Percentiles rank a stretch among this genome's conserved stretches.
Evolutionary conservation across 2,113 vertebrate species (phyloP).

Genomic region (Hoplias malabaricus): DNA sequence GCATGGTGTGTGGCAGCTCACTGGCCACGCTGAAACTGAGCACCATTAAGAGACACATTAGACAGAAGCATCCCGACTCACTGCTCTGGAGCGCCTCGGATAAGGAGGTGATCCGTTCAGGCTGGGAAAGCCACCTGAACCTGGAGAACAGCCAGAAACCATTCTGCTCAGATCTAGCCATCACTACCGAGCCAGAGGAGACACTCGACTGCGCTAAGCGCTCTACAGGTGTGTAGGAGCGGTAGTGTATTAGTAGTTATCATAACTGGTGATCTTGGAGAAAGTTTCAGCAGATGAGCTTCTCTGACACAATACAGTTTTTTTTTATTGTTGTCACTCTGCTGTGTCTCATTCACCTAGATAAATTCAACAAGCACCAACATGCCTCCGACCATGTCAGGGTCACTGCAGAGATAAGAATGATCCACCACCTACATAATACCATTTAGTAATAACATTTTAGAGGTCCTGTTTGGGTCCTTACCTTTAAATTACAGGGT

Average conservation of each 20-base stretch:
- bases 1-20: slow-evolving; percentile 93
- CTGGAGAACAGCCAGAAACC: slow-evolving; percentile 67
- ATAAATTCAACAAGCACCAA: too few relatives aligned
- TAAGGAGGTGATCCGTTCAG: slow-evolving; percentile 88
- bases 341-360: too few relatives aligned
- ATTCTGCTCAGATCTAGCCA: slow-evolving; percentile 30
- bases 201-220: slow-evolving; percentile 45
- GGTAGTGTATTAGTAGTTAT: neutral
- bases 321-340: too few relatives aligned
- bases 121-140: slow-evolving; percentile 87
- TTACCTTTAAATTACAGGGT: too few relatives aligned
- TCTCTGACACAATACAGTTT: too few relatives aligned
- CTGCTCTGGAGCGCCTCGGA: slow-evolving; percentile 84
- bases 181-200: slow-evolving; percentile 51
- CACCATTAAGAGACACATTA: slow-evolving; percentile 93
- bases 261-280: neutral
- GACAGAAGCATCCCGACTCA: slow-evolving; percentile 89
- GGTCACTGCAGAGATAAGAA: too few relatives aligned
- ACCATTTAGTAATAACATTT: too few relatives aligned
- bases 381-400: too few relatives aligned
- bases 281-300: too few relatives aligned
- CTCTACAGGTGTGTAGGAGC: slow-evolving; percentile 44
- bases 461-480: too few relatives aligned
- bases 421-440: too few relatives aligned
- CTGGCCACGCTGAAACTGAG: slow-evolving; percentile 90